Base-by-base conservation (phyloP, 2,888 invertebrate species). In the Anthophora plumipes region DNA sequence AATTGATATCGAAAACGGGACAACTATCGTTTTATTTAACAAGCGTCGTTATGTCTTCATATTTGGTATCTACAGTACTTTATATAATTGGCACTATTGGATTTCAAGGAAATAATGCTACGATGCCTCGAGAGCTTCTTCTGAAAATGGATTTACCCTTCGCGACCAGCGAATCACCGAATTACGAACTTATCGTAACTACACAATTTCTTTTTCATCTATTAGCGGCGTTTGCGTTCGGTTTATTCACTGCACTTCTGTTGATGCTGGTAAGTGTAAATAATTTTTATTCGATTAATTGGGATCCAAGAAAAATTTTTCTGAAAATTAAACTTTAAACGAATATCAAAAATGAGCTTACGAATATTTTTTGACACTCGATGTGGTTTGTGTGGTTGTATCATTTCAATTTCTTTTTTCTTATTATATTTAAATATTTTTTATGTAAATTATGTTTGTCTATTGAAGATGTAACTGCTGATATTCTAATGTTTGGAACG, bases 111-210 rank as follows among this genome's bases (percentile, higher is more conserved):
- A 25, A 4, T 9, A 55, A 50, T 14, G 41, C 43, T 39, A 48
- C 63, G n/a, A n/a, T 8, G 12, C 0, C 46, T 4, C 70, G 77
- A 31, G 37, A 55, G 6, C 69, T 80, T 9, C 12, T 78, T 39
- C 25, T 84, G 6, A 84, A 80, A 20, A 76, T 84, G 75, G 77
- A 84, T 7, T 60, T 84, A 11, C 81, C 84, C 1, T 80, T 84
- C 22, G 66, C 55, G 1, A 75, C 55, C 2, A 60, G 55, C 14
- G 50, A 17, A 2, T 60, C 72, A 17, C 77, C 75, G 0, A n/a
- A 67, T 55, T 73, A 84, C 46, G 59, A 83, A 37, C 20, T 68
- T 8, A 41, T 83, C 31, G 20, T 79, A 14, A 41, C 60, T 17
- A 41, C 14, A 6, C 83, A 85, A 22, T 73, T 77, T 12, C 12